These are phyloP conservation scores for Agrotis clavis DNA, from an alignment of 2,888 invertebrate species.

Conservation along the genomic window DNA sequence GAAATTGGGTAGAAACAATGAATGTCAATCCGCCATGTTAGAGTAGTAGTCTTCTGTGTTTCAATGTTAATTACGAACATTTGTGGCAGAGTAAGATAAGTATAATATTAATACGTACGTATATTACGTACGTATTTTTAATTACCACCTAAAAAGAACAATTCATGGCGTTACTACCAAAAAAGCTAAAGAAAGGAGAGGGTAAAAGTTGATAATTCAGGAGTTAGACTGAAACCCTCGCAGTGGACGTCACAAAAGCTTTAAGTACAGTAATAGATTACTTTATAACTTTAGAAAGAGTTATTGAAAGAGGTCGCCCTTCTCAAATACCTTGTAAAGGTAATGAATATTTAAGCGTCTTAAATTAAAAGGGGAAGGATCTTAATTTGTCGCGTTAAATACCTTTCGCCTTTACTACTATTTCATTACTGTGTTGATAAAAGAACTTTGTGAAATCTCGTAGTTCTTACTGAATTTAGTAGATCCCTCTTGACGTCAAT, in stretches of 20 bases:
- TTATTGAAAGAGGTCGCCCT: slow-evolving; percentile 36
- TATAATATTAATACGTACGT: not conserved
- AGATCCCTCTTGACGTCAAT: not conserved
- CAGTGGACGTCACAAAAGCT: slow-evolving; percentile 17
- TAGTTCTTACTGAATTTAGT: slow-evolving; percentile 7
- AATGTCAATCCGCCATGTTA: slow-evolving; percentile 35
- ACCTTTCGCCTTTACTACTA: slow-evolving; percentile 3
- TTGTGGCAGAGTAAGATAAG: not conserved
- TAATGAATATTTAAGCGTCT: slow-evolving; percentile 28
- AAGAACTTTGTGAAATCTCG: not conserved
- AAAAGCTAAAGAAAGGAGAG: not conserved
- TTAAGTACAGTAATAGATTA: slow-evolving; percentile 39
- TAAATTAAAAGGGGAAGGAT: slow-evolving; percentile 21
- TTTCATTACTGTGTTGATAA: slow-evolving; percentile 6
- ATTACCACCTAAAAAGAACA: not conserved
- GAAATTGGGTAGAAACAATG: slow-evolving; percentile 33
- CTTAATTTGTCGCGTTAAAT: slow-evolving; percentile 29
- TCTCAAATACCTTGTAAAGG: slow-evolving; percentile 38
- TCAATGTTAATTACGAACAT: slow-evolving; percentile 17
- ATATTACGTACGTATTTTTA: not conserved
- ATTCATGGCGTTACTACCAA: not conserved
- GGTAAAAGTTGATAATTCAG: slow-evolving; percentile 16
- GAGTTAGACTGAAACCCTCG: slow-evolving; percentile 8
- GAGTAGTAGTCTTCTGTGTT: slow-evolving; percentile 12
- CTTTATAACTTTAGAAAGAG: slow-evolving; percentile 44